These are phyloP conservation scores for Phenganax marumi DNA, from an alignment of 92 coral and sea anemone species.

Conservation along the genomic window DNA sequence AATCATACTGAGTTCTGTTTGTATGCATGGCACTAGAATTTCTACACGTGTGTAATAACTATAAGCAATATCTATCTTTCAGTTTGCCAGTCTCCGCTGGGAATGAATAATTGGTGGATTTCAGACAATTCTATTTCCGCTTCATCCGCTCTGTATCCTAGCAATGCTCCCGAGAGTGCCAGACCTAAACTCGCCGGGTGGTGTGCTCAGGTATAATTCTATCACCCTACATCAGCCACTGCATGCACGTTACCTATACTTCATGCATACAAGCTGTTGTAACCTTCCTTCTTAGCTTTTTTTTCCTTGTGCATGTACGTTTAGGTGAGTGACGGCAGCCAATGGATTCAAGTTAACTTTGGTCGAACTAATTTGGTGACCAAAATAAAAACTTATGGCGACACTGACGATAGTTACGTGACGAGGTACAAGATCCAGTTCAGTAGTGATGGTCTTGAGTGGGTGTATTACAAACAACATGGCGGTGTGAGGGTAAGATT, in stretches of 20 bases:
- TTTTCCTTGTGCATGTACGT: not conserved
- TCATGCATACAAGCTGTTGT: no score
- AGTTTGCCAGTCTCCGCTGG: slow-evolving; percentile 26
- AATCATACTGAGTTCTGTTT: no score
- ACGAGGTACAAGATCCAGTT: slow-evolving; percentile 60
- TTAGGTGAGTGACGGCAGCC: slow-evolving; percentile 25
- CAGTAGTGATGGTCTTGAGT: slow-evolving; percentile 44
- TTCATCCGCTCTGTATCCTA: slow-evolving; percentile 5
- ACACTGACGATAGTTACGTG: slow-evolving; percentile 52
- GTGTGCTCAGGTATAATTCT: slow-evolving; percentile 23
- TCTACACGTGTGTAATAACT: not conserved
- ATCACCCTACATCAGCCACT: slow-evolving; percentile 15
- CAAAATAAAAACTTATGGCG: slow-evolving; percentile 69
- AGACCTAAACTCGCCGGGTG: not conserved
- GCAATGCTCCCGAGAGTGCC: slow-evolving; percentile 13
- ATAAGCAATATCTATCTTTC: not conserved
- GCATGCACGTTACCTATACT: not conserved
- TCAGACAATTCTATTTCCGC: not conserved
- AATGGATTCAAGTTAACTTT: slow-evolving; percentile 68
- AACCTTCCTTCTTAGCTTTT: no score
- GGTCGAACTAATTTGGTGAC: slow-evolving; percentile 52
- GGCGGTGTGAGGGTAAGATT: slow-evolving; percentile 60
- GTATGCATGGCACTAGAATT: not conserved
- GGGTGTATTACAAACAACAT: slow-evolving; percentile 65
- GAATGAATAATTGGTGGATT: not conserved